Percentiles rank a stretch among this genome's conserved stretches.
phyloP scores from a whole-genome alignment of 2,797 vertebrate species.

The Platyrinchus mystaceus region DNA sequence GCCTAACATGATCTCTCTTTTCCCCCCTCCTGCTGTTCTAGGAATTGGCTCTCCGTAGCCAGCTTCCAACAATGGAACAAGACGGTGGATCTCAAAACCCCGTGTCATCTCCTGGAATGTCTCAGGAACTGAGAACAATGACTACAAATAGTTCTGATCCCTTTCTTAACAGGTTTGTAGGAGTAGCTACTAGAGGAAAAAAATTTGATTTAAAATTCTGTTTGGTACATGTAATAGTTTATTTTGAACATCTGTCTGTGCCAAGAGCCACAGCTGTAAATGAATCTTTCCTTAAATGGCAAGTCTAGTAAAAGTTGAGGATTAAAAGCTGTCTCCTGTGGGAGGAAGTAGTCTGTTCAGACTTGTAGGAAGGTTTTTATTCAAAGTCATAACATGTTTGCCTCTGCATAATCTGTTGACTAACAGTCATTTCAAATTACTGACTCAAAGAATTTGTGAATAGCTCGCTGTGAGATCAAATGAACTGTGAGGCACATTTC shows the following conservation, averaged over 20 bases:
- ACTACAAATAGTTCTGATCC: constrained; percentile 98
- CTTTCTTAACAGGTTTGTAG: constrained; percentile 96
- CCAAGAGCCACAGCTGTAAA: constrained; percentile 69
- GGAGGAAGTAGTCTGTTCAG: constrained; percentile 72
- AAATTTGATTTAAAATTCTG: constrained; percentile 43
- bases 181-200: background rate
- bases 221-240: constrained; percentile 59
- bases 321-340: constrained; percentile 66
- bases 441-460: constrained; percentile 58
- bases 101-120: constrained; percentile 92
- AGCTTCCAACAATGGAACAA: constrained; percentile 95
- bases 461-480: constrained; percentile 41
- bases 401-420: constrained; percentile 63
- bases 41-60: constrained; percentile 95
- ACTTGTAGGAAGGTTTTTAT: constrained; percentile 60
- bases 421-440: constrained; percentile 65
- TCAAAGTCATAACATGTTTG: constrained; percentile 62
- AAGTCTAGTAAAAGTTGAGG: constrained; percentile 57
- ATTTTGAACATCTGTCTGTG: constrained; percentile 66
- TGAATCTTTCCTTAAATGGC: constrained; percentile 67
- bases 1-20: constrained; percentile 23
- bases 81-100: constrained; percentile 90
- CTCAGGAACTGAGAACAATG: constrained; percentile 96
- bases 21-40: constrained; percentile 54
- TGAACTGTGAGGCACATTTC: constrained; percentile 21